Percentiles rank a stretch among this genome's conserved stretches.
phyloP scores from a whole-genome alignment of 2,797 vertebrate genomes.

The Numenius phaeopus region DNA sequence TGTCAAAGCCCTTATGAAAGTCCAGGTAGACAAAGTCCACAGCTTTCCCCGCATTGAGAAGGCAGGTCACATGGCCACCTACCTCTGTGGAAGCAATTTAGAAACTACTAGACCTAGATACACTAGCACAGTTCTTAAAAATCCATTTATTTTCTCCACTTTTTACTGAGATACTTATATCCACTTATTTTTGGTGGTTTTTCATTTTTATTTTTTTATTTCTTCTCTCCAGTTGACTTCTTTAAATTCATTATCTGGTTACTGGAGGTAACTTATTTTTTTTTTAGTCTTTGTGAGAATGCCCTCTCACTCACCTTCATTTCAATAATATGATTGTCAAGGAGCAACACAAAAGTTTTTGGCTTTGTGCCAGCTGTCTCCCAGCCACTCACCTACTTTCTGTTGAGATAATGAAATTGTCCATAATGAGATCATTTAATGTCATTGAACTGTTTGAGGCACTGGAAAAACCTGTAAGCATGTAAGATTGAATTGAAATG shows the following conservation, averaged over 20 bases:
- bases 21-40: no score
- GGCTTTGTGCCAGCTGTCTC: neutral
- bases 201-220: rapidly evolving
- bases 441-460: neutral
- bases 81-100: neutral
- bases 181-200: neutral
- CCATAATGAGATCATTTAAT: neutral
- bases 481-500: neutral
- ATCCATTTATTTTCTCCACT: neutral
- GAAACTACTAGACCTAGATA: neutral
- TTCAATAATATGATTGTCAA: neutral
- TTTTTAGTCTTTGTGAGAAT: neutral
- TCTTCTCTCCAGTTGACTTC: neutral
- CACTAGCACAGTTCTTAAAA: neutral
- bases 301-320: neutral
- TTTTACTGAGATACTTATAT: neutral
- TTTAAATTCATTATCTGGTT: neutral
- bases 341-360: neutral
- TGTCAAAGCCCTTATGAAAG: no score
- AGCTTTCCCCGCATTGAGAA: no score
- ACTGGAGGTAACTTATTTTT: neutral
- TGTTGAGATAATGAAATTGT: neutral
- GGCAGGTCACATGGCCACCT: no score
- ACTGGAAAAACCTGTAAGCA: neutral
- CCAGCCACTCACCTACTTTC: neutral